Evolutionary conservation across 2,113 vertebrate genomes (phyloP).

Genomic region (Spheniscus mendiculus): DNA sequence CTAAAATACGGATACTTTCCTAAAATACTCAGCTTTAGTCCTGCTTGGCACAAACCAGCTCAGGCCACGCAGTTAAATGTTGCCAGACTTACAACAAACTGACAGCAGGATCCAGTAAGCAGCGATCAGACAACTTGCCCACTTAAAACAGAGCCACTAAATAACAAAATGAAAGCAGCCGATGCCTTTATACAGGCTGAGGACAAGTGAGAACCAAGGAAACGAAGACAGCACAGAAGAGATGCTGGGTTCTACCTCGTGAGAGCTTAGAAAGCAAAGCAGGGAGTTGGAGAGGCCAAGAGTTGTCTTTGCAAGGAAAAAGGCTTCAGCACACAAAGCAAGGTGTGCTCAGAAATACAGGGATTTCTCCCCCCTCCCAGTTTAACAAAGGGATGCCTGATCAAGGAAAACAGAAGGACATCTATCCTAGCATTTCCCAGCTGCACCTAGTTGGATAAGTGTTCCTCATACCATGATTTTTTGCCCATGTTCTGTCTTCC

Average conservation of each 20-base stretch:
- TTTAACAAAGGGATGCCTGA: not conserved
- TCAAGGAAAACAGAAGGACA: not conserved
- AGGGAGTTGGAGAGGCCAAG: not conserved
- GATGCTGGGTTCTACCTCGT: not conserved
- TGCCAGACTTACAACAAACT: not conserved
- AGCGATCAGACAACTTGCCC: not conserved
- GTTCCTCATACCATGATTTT: not conserved
- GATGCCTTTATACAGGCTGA: not conserved
- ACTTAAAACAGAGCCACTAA: not conserved
- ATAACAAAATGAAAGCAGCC: accelerated
- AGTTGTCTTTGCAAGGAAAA: not conserved
- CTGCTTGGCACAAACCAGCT: not conserved
- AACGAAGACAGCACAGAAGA: not conserved
- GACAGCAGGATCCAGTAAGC: not conserved
- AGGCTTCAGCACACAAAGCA: not conserved
- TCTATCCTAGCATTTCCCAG: not conserved
- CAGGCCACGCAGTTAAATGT: not conserved
- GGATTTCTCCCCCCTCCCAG: not conserved
- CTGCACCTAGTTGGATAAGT: not conserved
- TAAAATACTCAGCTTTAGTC: not conserved
- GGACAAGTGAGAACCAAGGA: not conserved
- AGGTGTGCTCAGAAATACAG: not conserved
- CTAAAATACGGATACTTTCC: not conserved
- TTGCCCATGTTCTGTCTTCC: not conserved
- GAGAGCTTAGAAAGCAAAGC: not conserved